A percentile compares a stretch with the other conserved stretches of the same genome.
These are phyloP conservation scores for Sebastolobus altivelis DNA, from an alignment of 2,797 vertebrate species.

Conservation along the genomic window DNA sequence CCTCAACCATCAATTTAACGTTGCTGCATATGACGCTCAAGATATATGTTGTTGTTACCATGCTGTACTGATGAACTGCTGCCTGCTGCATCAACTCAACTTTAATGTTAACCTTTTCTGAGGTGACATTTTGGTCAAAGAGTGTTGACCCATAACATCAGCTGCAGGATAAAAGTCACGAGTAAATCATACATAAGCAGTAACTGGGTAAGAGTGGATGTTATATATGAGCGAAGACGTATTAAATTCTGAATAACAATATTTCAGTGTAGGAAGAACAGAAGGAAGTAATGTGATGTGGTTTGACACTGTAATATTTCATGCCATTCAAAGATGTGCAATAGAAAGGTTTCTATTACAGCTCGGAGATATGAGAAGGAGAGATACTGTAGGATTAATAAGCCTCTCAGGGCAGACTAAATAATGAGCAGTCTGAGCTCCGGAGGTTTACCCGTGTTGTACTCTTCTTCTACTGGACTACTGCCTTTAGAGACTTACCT, in stretches of 20 bases:
- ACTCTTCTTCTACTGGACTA: constrained; percentile 9
- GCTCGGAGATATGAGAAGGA: constrained; percentile 34
- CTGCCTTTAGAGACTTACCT: background rate
- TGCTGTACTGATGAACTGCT: background rate
- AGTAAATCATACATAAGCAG: too few species aligned
- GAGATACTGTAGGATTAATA: constrained; percentile 45
- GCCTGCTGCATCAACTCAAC: background rate
- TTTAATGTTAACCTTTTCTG: background rate
- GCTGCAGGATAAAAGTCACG: background rate
- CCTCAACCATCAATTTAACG: constrained; percentile 13
- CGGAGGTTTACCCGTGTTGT: constrained; percentile 4
- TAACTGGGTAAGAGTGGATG: background rate
- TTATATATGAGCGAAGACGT: background rate
- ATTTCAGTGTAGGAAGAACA: background rate
- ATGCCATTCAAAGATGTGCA: constrained; percentile 35
- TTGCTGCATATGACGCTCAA: background rate
- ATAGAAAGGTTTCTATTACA: constrained; percentile 46
- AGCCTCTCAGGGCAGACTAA: constrained; percentile 41
- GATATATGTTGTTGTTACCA: background rate
- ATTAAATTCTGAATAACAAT: background rate
- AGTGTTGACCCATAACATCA: background rate
- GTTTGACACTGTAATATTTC: constrained; percentile 51
- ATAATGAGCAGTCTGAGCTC: constrained; percentile 51
- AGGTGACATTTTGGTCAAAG: background rate
- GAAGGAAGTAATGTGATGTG: constrained; percentile 3